A percentile compares a stretch with the other conserved stretches of the same genome.
Evolutionary conservation across 2,113 vertebrate species (phyloP).

Genomic region (Syngnathus typhle): DNA sequence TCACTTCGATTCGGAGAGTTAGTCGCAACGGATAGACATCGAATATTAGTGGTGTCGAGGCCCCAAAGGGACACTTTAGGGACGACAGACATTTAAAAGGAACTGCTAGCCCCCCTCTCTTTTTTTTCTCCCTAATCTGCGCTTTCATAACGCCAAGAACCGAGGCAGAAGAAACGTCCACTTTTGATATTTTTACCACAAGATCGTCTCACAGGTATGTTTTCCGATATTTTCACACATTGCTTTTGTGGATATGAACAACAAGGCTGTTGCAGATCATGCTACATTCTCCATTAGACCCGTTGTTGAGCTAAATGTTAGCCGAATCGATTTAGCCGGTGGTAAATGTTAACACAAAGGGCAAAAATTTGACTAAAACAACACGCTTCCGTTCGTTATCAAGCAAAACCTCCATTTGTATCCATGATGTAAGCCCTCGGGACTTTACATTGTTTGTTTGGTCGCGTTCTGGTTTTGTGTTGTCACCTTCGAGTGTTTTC

Average conservation of each 20-base stretch:
- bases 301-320: background rate
- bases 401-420: too few species aligned
- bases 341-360: background rate
- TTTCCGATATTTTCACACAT: slow-evolving; percentile 5
- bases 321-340: background rate
- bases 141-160: slow-evolving; percentile 42
- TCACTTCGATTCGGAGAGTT: slow-evolving; percentile 12
- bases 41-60: slow-evolving; percentile 19
- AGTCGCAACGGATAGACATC: slow-evolving; percentile 7
- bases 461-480: background rate
- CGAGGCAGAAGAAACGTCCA: slow-evolving; percentile 44
- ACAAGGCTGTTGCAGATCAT: background rate
- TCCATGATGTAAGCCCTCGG: too few species aligned
- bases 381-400: background rate
- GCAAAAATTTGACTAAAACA: background rate
- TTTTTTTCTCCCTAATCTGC: slow-evolving; percentile 32
- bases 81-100: slow-evolving; percentile 39
- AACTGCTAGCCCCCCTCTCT: slow-evolving; percentile 31
- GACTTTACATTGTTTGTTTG: background rate
- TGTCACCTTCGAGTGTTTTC: background rate
- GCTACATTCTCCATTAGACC: background rate
- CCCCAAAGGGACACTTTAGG: slow-evolving; percentile 41
- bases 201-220: slow-evolving; percentile 46
- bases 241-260: background rate
- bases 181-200: slow-evolving; percentile 30